These are phyloP conservation scores for Brachypalpus laphriformis DNA, from an alignment of 2,888 invertebrate species.

Conservation along the genomic window DNA sequence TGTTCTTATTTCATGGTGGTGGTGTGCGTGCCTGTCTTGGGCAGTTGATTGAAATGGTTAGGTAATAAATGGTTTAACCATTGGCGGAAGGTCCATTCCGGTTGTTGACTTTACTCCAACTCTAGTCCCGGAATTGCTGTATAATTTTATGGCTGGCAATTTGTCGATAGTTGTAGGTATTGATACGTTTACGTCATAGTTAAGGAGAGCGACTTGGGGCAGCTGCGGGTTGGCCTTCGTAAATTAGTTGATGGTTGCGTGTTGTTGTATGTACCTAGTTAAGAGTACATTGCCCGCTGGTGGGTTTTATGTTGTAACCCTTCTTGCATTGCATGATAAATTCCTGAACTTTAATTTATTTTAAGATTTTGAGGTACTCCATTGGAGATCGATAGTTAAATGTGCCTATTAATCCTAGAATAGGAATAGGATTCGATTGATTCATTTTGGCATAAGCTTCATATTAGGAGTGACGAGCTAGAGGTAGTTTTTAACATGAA, in stretches of 20 bases:
- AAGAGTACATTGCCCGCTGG: too few relatives aligned
- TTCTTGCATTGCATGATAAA: too few relatives aligned
- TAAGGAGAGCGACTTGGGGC: not conserved
- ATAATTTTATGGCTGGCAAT: constrained; percentile 48
- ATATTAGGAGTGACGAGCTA: too few relatives aligned
- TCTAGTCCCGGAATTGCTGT: constrained; percentile 19
- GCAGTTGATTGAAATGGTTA: constrained; percentile 64
- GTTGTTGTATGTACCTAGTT: too few relatives aligned
- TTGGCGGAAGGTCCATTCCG: constrained; percentile 33
- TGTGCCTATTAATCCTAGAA: too few relatives aligned
- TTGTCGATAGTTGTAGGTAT: constrained; percentile 22
- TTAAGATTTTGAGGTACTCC: too few relatives aligned
- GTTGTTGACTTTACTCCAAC: constrained; percentile 51
- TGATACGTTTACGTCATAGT: constrained; percentile 29
- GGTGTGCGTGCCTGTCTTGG: not conserved
- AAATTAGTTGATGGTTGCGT: not conserved
- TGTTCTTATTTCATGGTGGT: not conserved
- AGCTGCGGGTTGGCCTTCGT: not conserved
- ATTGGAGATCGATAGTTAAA: too few relatives aligned
- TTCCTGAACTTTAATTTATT: too few relatives aligned
- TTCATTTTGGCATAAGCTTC: too few relatives aligned
- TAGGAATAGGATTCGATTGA: too few relatives aligned
- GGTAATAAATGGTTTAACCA: constrained; percentile 50
- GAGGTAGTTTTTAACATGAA: too few relatives aligned
- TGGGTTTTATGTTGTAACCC: too few relatives aligned